Percentiles rank a stretch among this genome's conserved stretches.
Conservation (phyloP, 2,888 invertebrate genomes). For the Psylliodes chrysocephalus region DNA sequence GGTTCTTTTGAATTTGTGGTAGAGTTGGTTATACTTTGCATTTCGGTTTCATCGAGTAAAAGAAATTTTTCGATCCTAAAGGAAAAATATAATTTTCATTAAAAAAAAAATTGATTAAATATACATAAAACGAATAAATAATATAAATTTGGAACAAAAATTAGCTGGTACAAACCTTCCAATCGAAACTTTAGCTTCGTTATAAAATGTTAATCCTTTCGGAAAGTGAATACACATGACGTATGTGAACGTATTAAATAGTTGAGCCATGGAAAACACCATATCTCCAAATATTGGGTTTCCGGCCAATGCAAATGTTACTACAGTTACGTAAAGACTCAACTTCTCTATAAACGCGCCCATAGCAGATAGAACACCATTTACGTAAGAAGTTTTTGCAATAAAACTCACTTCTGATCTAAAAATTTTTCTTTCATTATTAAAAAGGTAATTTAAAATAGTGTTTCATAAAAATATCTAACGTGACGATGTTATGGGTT, state of each 20-base stretch:
- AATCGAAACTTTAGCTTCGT: conserved; percentile 55
- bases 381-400: conserved; percentile 72
- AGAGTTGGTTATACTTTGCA: background rate
- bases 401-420: conserved; percentile 74
- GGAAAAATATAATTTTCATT: too few relatives aligned
- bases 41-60: conserved; percentile 22
- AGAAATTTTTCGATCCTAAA: conserved; percentile 22
- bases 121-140: too few relatives aligned
- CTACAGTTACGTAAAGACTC: conserved; percentile 82
- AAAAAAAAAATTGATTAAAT: too few relatives aligned
- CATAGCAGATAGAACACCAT: conserved; percentile 72
- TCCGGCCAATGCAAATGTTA: conserved; percentile 79
- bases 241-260: conserved; percentile 75
- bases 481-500: too few relatives aligned
- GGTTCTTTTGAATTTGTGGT: background rate
- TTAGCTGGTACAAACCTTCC: conserved; percentile 40
- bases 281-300: conserved; percentile 68
- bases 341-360: conserved; percentile 86
- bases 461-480: too few relatives aligned
- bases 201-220: conserved; percentile 49
- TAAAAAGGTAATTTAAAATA: too few relatives aligned
- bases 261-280: conserved; percentile 81
- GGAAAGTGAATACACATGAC: conserved; percentile 55
- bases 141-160: too few relatives aligned
- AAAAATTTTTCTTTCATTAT: too few relatives aligned